Percentiles rank a stretch among this genome's conserved stretches.
phyloP scores from a whole-genome alignment of 2,113 vertebrate species.

The Plecotus auritus region DNA sequence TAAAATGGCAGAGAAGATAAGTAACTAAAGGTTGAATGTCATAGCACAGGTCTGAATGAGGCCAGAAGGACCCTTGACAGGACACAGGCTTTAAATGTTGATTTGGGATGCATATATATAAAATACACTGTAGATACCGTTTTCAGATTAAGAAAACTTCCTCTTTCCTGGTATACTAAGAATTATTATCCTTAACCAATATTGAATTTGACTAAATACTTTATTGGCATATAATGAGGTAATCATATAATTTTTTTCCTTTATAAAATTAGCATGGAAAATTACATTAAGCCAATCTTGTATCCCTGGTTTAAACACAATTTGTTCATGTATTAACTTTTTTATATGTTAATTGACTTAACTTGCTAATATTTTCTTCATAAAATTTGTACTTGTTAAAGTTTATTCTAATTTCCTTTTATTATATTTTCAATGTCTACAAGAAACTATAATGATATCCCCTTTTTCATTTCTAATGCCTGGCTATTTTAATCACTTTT shows the following conservation, averaged over 20 bases:
- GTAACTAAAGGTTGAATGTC: background rate
- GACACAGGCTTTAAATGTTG: background rate
- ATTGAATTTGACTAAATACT: background rate
- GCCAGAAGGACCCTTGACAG: background rate
- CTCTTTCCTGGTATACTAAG: background rate
- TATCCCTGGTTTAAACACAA: background rate
- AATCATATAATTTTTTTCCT: background rate
- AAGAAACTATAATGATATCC: background rate
- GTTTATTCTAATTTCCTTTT: background rate
- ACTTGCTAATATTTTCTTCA: background rate
- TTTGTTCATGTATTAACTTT: background rate
- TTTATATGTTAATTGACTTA: background rate
- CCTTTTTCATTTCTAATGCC: background rate
- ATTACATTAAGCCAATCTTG: background rate
- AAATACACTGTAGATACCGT: background rate
- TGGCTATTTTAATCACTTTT: background rate
- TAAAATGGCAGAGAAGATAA: background rate
- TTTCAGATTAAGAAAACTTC: background rate
- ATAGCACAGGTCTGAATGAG: background rate
- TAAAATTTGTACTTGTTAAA: background rate
- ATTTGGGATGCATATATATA: background rate
- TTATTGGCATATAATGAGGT: background rate
- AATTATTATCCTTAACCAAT: background rate
- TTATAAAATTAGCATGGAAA: background rate
- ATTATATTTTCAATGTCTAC: background rate